These are phyloP conservation scores for Tenthredo scrophulariae DNA, from an alignment of 2,888 invertebrate species.

Conservation along the genomic window DNA sequence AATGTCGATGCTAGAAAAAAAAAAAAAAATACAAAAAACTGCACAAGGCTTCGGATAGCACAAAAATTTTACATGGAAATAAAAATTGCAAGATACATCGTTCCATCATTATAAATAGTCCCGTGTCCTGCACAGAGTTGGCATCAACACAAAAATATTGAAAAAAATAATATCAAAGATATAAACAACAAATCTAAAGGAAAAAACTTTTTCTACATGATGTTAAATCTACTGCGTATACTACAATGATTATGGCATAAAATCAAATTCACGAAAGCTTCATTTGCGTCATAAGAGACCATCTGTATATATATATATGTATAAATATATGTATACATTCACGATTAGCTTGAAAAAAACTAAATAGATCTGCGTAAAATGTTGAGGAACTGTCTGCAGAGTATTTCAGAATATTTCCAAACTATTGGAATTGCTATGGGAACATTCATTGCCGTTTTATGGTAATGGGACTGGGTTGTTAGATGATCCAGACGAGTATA, in stretches of 20 bases:
- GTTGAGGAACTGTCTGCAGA: not conserved
- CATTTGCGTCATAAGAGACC: not conserved
- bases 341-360: not conserved
- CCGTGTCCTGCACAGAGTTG: constrained; percentile 12
- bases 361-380: not conserved
- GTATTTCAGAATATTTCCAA: not conserved
- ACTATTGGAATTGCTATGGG: not conserved
- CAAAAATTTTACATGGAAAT: not conserved
- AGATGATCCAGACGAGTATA: not conserved
- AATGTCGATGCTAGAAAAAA: not conserved
- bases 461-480: not conserved
- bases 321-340: not conserved
- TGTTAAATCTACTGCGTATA: constrained; percentile 4
- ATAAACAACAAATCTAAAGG: constrained; percentile 30
- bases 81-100: constrained; percentile 27
- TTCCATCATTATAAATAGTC: constrained; percentile 43
- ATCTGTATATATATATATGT: not conserved
- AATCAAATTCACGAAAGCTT: constrained; percentile 24
- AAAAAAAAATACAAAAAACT: not conserved
- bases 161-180: constrained; percentile 22
- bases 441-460: not conserved
- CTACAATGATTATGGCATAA: constrained; percentile 33
- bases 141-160: constrained; percentile 23
- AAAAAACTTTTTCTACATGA: not conserved
- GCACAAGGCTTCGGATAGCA: not conserved